Percentiles rank a stretch among this genome's conserved stretches.
Conservation (phyloP, 2,888 invertebrate genomes). For the Chloroclysta siterata region DNA sequence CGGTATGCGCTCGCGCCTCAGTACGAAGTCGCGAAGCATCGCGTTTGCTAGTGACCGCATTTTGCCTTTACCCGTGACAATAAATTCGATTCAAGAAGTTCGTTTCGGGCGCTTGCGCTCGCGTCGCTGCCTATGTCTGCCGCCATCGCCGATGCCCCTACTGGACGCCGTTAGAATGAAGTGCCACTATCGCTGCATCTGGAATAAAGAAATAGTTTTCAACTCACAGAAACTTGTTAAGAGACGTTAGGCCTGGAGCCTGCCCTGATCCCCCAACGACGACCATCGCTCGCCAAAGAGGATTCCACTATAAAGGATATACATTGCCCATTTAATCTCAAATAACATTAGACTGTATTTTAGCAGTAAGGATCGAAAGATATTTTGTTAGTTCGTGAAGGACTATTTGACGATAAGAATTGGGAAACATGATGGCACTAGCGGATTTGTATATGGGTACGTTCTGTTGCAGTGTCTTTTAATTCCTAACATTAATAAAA, state of each 20-base stretch:
- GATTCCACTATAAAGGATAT: slow-evolving; percentile 65
- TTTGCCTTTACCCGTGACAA: slow-evolving; percentile 72
- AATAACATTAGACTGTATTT: slow-evolving; percentile 60
- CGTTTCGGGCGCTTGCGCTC: slow-evolving; percentile 78
- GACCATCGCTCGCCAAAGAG: slow-evolving; percentile 74
- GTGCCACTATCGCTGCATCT: slow-evolving; percentile 95
- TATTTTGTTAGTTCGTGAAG: slow-evolving; percentile 44
- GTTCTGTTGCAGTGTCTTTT: slow-evolving; percentile 54
- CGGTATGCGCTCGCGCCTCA: slow-evolving; percentile 61
- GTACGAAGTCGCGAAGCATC: slow-evolving; percentile 65
- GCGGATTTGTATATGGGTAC: slow-evolving; percentile 79
- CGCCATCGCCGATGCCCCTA: slow-evolving; percentile 73
- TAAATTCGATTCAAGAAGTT: slow-evolving; percentile 75
- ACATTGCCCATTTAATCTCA: slow-evolving; percentile 72
- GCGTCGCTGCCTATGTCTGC: slow-evolving; percentile 78
- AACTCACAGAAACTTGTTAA: slow-evolving; percentile 96
- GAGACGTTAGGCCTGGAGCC: slow-evolving; percentile 90
- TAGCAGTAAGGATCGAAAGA: slow-evolving; percentile 62
- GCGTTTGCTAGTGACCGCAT: slow-evolving; percentile 68
- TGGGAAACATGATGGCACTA: slow-evolving; percentile 75
- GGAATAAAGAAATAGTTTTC: slow-evolving; percentile 96
- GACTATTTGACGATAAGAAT: slow-evolving; percentile 50
- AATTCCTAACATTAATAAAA: slow-evolving; percentile 37
- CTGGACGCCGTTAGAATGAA: slow-evolving; percentile 84
- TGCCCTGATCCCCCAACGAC: slow-evolving; percentile 66